phyloP scores from a whole-genome alignment of 2,113 vertebrate genomes.

The Gila orcuttii region DNA sequence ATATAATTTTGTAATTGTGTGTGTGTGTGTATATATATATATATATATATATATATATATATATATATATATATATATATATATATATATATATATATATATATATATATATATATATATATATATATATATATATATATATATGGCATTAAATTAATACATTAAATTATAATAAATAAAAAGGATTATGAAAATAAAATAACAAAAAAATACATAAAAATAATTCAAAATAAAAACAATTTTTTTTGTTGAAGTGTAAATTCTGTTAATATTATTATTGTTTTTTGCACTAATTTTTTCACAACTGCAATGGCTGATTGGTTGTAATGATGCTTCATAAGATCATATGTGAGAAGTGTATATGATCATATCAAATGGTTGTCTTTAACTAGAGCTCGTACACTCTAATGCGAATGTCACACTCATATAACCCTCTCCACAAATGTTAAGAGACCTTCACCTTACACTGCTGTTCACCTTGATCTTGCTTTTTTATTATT shows the following conservation, averaged over 20 bases:
- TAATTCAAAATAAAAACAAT: neutral
- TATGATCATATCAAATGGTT: neutral
- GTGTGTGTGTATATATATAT: too few relatives aligned
- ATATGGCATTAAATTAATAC: too few relatives aligned
- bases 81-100: too few relatives aligned
- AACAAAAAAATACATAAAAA: neutral
- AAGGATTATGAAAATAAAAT: too few relatives aligned
- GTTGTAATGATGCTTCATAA: neutral
- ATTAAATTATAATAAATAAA: too few relatives aligned
- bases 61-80: too few relatives aligned
- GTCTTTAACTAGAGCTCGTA: neutral
- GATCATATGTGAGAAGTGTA: neutral
- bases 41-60: accelerated
- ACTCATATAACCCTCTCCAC: neutral
- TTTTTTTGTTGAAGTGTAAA: neutral
- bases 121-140: too few relatives aligned
- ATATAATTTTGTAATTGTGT: neutral
- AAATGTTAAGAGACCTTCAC: neutral
- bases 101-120: too few relatives aligned
- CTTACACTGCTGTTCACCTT: neutral
- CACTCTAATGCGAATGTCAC: neutral
- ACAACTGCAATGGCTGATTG: neutral
- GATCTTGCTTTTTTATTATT: neutral
- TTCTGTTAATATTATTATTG: neutral
- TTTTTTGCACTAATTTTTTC: neutral